phyloP scores from a whole-genome alignment of 2,888 invertebrate genomes.

The Volucella bombylans region DNA sequence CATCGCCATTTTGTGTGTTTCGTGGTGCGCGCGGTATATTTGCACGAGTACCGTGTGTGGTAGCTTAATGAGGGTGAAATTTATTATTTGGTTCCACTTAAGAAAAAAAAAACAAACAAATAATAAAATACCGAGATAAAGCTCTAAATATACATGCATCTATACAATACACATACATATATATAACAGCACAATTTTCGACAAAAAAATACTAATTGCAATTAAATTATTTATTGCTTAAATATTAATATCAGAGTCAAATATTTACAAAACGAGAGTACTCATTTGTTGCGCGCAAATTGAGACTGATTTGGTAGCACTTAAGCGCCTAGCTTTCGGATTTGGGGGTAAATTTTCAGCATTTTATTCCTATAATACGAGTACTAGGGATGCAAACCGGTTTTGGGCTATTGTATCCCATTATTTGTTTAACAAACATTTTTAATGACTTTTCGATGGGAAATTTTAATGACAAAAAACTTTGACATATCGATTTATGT shows the following conservation, averaged over 20 bases:
- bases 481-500: too few relatives aligned
- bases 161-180: constrained; percentile 2
- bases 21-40: constrained; percentile 12
- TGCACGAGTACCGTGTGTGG: constrained; percentile 42
- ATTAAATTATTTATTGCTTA: constrained; percentile 64
- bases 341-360: too few relatives aligned
- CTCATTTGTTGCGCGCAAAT: constrained; percentile 27
- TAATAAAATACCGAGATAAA: constrained; percentile 21
- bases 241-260: constrained; percentile 60
- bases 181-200: constrained; percentile 7
- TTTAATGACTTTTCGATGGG: too few relatives aligned
- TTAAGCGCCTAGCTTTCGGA: background rate
- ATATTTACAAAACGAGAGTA: constrained; percentile 19
- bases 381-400: too few relatives aligned
- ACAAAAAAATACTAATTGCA: constrained; percentile 58
- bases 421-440: too few relatives aligned
- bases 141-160: background rate
- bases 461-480: too few relatives aligned
- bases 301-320: constrained; percentile 17
- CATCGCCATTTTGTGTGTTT: constrained; percentile 6
- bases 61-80: constrained; percentile 68
- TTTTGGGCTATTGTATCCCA: too few relatives aligned
- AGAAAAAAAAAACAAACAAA: too few relatives aligned
- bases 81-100: constrained; percentile 42
- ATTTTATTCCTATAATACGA: too few relatives aligned